Percentiles rank a stretch among this genome's conserved stretches.
phyloP scores from a whole-genome alignment of 1,140 invertebrate genomes.

The Araneus ventricosus region DNA sequence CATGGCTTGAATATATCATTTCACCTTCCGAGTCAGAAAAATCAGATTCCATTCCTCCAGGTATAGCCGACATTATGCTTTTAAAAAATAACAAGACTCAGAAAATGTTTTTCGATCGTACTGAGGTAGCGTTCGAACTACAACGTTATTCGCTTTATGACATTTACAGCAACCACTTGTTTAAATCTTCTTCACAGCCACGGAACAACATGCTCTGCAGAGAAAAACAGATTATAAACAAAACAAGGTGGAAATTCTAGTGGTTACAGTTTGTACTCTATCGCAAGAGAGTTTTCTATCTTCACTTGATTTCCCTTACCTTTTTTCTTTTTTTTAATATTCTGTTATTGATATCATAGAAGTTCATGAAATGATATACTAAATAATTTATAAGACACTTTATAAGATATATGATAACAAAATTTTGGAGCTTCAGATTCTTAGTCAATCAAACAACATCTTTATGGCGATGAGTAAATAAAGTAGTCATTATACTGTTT shows the following conservation, averaged over 20 bases:
- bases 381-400: too few relatives aligned
- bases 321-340: too few relatives aligned
- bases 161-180: background rate
- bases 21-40: background rate
- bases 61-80: background rate
- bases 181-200: background rate
- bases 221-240: background rate
- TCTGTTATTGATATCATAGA: too few relatives aligned
- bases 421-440: too few relatives aligned
- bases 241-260: background rate
- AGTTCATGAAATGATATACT: too few relatives aligned
- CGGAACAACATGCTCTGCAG: background rate
- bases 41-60: slow-evolving; percentile 47
- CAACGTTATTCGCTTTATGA: background rate
- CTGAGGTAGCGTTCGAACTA: background rate
- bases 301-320: too few relatives aligned
- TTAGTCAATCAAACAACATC: too few relatives aligned
- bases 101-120: background rate
- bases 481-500: too few relatives aligned
- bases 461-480: too few relatives aligned
- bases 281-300: too few relatives aligned
- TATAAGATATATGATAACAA: too few relatives aligned
- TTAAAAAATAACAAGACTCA: background rate
- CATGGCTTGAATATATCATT: background rate
- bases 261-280: too few relatives aligned